Percentiles rank a stretch among this genome's conserved stretches.
These are phyloP conservation scores for Sinohyriopsis cumingii DNA, from an alignment of 2,888 invertebrate species.

Conservation along the genomic window DNA sequence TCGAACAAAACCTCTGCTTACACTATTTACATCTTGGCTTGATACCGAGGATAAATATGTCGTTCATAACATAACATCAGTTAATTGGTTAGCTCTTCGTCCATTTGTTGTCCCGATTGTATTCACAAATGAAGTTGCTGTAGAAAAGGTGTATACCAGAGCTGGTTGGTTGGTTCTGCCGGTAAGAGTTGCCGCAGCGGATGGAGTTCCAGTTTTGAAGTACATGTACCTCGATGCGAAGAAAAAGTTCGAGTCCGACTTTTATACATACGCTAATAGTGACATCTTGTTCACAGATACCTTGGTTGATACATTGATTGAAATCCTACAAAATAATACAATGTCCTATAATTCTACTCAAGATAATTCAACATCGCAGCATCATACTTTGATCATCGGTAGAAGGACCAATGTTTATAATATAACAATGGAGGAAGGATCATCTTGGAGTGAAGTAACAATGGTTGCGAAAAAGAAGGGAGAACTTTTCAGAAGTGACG, in stretches of 20 bases:
- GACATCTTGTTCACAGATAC: conserved; percentile 6
- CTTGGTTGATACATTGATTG: conserved; percentile 3
- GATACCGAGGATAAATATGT: neutral
- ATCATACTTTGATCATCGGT: conserved; percentile 23
- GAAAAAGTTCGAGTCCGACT: conserved; percentile 1
- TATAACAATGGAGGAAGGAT: conserved; percentile 26
- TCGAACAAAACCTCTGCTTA: neutral
- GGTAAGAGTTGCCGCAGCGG: neutral
- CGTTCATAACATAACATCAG: conserved; percentile 1
- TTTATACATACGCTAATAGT: conserved; percentile 6
- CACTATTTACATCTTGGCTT: conserved; percentile 3
- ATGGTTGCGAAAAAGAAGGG: conserved; percentile 23
- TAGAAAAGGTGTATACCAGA: neutral
- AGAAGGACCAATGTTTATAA: conserved; percentile 36
- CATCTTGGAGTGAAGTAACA: conserved; percentile 16
- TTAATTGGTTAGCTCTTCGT: conserved; percentile 2
- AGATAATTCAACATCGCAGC: neutral
- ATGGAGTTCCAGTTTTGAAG: conserved; percentile 1
- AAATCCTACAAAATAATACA: neutral
- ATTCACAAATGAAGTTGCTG: conserved; percentile 1
- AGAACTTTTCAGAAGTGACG: conserved; percentile 26
- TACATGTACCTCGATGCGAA: conserved; percentile 6
- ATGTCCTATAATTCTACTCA: neutral
- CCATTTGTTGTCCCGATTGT: conserved; percentile 6
- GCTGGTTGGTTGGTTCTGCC: neutral